phyloP scores from a whole-genome alignment of 2,113 vertebrate genomes.

The Rissa tridactyla region DNA sequence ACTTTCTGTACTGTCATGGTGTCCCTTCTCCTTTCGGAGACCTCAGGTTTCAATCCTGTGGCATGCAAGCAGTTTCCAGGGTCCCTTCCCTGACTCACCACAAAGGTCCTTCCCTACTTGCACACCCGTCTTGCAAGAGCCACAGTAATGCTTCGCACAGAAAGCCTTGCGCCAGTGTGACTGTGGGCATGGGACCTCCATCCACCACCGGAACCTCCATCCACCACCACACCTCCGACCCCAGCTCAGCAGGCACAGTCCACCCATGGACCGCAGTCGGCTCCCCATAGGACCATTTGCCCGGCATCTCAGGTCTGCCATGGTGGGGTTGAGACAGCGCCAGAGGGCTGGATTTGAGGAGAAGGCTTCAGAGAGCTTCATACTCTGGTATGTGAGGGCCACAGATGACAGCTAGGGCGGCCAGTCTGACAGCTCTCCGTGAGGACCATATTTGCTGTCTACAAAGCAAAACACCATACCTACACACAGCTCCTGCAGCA shows the following conservation, averaged over 20 bases:
- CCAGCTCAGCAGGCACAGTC: not conserved
- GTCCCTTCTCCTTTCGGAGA: not conserved
- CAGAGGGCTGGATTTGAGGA: not conserved
- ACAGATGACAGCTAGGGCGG: not conserved
- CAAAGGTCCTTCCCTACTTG: not conserved
- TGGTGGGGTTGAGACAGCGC: not conserved
- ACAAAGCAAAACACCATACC: not conserved
- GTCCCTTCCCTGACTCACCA: not conserved
- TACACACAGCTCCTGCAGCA: rapidly evolving
- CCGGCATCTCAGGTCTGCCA: not conserved
- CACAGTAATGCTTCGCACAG: not conserved
- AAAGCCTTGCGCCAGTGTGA: not conserved
- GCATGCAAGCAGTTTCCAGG: not conserved
- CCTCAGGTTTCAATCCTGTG: not conserved
- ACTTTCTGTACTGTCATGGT: not conserved
- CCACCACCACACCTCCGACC: not conserved
- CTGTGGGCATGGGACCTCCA: not conserved
- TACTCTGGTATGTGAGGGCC: not conserved
- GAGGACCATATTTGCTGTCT: not conserved
- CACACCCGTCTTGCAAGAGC: not conserved
- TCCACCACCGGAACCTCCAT: too few species aligned
- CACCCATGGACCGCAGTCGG: not conserved
- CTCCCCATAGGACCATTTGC: not conserved
- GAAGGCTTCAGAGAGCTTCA: not conserved
- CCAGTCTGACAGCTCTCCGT: not conserved